A percentile compares a stretch with the other conserved stretches of the same genome.
Evolutionary conservation across 1,140 invertebrate species (phyloP).

Genomic region (Piezodorus guildinii): DNA sequence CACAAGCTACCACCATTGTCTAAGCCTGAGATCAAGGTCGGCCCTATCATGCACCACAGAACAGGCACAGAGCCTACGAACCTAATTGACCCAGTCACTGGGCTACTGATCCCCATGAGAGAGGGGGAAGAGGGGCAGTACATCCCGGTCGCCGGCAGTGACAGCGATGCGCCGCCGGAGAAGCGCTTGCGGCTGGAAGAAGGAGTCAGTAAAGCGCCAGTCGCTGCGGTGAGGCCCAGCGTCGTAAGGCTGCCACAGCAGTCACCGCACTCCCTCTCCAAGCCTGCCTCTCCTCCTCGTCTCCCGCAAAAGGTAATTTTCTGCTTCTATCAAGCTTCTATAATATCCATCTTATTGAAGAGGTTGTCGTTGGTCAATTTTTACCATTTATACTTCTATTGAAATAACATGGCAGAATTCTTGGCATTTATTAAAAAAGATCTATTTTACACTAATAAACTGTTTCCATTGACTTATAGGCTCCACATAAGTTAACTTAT

Average conservation of each 20-base stretch:
- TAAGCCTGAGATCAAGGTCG: slow-evolving; percentile 27
- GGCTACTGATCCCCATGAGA: slow-evolving; percentile 54
- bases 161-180: slow-evolving; percentile 8
- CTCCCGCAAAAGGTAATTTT: slow-evolving; percentile 7
- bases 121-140: slow-evolving; percentile 61
- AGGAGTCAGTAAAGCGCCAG: slow-evolving; percentile 12
- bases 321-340: too few relatives aligned
- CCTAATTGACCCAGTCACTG: slow-evolving; percentile 64
- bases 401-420: too few relatives aligned
- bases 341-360: too few relatives aligned
- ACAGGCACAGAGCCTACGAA: slow-evolving; percentile 41
- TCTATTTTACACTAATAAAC: too few relatives aligned
- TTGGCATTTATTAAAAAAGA: too few relatives aligned
- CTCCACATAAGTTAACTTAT: too few relatives aligned
- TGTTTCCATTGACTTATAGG: too few relatives aligned
- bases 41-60: background rate
- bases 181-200: slow-evolving; percentile 7
- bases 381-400: too few relatives aligned
- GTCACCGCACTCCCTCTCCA: slow-evolving; percentile 9
- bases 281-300: slow-evolving; percentile 16
- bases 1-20: slow-evolving; percentile 22
- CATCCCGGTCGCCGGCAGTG: slow-evolving; percentile 39
- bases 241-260: slow-evolving; percentile 19
- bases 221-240: slow-evolving; percentile 23
- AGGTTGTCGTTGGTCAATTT: too few relatives aligned